Percentiles rank a stretch among this genome's conserved stretches.
phyloP scores from a whole-genome alignment of 1,140 invertebrate genomes.

The Atta texana region DNA sequence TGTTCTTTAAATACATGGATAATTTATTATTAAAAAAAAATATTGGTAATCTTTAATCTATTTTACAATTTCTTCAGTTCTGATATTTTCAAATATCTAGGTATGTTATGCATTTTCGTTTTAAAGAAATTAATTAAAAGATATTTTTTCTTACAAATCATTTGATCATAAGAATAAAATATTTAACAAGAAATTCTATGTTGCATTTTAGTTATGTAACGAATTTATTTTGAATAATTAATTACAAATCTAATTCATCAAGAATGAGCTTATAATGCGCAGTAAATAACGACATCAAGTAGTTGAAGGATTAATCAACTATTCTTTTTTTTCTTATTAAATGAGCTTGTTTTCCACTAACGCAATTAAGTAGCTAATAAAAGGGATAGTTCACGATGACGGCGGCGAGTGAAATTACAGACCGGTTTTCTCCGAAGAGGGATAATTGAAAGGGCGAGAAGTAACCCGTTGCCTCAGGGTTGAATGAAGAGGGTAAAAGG shows the following conservation, averaged over 20 bases:
- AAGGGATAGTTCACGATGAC: slow-evolving; percentile 42
- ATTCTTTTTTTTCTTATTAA: not conserved
- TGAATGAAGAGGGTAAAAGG: slow-evolving; percentile 60
- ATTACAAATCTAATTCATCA: not conserved
- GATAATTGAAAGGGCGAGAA: slow-evolving; percentile 58
- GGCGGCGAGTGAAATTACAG: slow-evolving; percentile 65
- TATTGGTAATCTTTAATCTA: not conserved
- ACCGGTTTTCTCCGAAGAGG: slow-evolving; percentile 35
- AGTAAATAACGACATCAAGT: not conserved
- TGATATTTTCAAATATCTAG: not conserved
- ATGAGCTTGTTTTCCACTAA: slow-evolving; percentile 25
- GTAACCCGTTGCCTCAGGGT: slow-evolving; percentile 30
- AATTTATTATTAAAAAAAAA: not conserved
- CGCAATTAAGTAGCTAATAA: slow-evolving; percentile 46
- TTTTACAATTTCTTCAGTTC: not conserved
- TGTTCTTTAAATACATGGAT: not conserved
- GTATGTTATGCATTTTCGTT: not conserved
- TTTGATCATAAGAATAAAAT: not conserved
- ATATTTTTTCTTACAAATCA: not conserved
- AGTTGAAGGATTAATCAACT: not conserved
- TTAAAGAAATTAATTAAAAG: not conserved
- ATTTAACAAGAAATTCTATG: not conserved
- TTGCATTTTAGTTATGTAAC: not conserved
- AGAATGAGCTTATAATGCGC: not conserved
- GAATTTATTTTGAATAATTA: not conserved